Percentiles rank a stretch among this genome's conserved stretches.
These are phyloP conservation scores for Poliocrania exsul DNA, from an alignment of 2,797 vertebrate genomes.

Conservation along the genomic window DNA sequence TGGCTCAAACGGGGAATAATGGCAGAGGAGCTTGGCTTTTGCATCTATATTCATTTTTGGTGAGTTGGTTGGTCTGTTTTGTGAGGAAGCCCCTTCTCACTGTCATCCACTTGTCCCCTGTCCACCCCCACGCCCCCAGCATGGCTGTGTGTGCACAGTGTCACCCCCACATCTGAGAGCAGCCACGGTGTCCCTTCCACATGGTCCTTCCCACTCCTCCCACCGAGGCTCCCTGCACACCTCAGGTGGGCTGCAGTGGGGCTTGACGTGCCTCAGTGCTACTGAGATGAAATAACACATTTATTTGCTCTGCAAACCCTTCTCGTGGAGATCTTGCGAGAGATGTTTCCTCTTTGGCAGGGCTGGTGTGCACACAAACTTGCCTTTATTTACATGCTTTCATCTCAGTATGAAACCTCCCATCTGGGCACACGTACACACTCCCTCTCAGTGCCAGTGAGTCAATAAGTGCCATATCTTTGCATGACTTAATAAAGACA, in stretches of 20 bases:
- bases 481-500: not conserved
- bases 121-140: rapidly evolving
- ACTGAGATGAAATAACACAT: not conserved
- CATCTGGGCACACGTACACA: not conserved
- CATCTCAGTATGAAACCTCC: not conserved
- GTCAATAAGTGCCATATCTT: not conserved
- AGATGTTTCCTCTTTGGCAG: not conserved
- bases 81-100: not conserved
- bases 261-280: not conserved
- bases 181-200: rapidly evolving
- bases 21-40: not conserved
- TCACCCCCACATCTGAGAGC: not conserved
- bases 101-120: not conserved
- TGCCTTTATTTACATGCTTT: not conserved
- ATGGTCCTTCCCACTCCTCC: not conserved
- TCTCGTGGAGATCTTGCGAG: not conserved
- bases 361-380: not conserved
- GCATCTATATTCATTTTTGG: not conserved
- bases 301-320: constrained; percentile 8
- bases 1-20: not conserved
- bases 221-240: not conserved
- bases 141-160: rapidly evolving
- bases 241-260: not conserved
- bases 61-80: not conserved
- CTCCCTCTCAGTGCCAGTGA: not conserved